Evolutionary conservation across 1,140 invertebrate genomes (phyloP).

Genomic region (Trypoxylus dichotomus): DNA sequence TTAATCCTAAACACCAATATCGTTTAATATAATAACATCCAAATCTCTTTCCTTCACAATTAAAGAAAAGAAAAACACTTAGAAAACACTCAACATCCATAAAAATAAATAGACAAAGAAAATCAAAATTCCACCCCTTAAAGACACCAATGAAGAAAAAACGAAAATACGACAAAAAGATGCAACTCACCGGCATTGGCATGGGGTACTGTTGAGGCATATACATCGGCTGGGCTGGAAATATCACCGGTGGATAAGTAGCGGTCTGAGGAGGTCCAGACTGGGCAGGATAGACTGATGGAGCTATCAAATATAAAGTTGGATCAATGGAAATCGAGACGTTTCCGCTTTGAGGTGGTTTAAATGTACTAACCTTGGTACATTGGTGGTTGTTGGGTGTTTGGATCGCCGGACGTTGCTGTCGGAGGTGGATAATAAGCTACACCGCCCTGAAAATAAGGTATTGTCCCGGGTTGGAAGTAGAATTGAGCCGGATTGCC

Average conservation of each 20-base stretch:
- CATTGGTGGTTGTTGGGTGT: constrained; percentile 44
- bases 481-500: constrained; percentile 46
- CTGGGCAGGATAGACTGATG: constrained; percentile 50
- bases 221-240: constrained; percentile 48
- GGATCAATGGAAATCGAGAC: no score
- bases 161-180: no score
- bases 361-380: constrained; percentile 47
- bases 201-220: constrained; percentile 52
- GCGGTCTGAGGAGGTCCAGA: constrained; percentile 49
- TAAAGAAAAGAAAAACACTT: no score
- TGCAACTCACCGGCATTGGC: constrained; percentile 50
- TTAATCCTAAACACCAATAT: no score
- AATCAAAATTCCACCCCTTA: no score
- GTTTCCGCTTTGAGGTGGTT: no score
- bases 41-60: no score
- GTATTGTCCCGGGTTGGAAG: constrained; percentile 45
- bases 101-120: no score
- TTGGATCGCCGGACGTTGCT: constrained; percentile 40
- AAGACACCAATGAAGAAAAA: no score
- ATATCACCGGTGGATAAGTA: constrained; percentile 50
- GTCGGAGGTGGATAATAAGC: constrained; percentile 46
- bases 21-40: no score
- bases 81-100: no score
- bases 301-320: constrained; percentile 42
- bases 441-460: constrained; percentile 47